Conservation (phyloP, 2,888 invertebrate species). For the Xanthostigma xanthostigma region DNA sequence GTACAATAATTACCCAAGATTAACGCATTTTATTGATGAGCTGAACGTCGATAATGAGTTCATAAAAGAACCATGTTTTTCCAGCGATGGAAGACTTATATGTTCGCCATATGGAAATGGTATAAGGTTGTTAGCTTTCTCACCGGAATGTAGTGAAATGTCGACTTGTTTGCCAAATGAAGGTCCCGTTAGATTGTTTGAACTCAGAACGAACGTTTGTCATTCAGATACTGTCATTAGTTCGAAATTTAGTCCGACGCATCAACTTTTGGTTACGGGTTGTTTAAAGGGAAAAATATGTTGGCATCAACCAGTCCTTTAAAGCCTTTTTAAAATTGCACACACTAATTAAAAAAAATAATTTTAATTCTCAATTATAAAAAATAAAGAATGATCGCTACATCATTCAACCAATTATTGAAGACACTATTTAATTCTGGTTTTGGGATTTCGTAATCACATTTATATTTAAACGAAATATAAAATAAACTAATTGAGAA, state of each 20-base stretch:
- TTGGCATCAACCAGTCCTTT: slow-evolving; percentile 66
- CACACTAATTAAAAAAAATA: not conserved
- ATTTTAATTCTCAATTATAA: too few species aligned
- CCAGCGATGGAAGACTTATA: slow-evolving; percentile 75
- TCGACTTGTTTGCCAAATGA: slow-evolving; percentile 45
- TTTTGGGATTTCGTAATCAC: too few species aligned
- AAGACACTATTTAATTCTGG: too few species aligned
- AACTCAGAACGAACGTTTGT: slow-evolving; percentile 53
- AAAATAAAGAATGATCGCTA: too few species aligned
- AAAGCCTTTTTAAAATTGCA: slow-evolving; percentile 9
- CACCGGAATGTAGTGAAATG: slow-evolving; percentile 61
- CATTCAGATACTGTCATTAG: slow-evolving; percentile 77
- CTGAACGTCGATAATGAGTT: slow-evolving; percentile 80
- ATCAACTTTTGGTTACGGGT: slow-evolving; percentile 77
- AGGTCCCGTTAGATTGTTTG: slow-evolving; percentile 36
- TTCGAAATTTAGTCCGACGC: slow-evolving; percentile 77
- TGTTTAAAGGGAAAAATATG: slow-evolving; percentile 77
- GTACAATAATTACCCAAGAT: slow-evolving; percentile 57
- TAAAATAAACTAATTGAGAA: too few species aligned
- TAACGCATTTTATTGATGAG: slow-evolving; percentile 74
- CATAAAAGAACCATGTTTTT: slow-evolving; percentile 86
- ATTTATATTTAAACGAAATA: too few species aligned
- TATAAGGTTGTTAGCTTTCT: slow-evolving; percentile 69
- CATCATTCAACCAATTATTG: too few species aligned
- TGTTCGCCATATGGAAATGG: slow-evolving; percentile 84